Evolutionary conservation across 2,113 vertebrate species (phyloP), one percentile per base, ranked within the genome.

Genomic region (Rynchops niger): DNA sequence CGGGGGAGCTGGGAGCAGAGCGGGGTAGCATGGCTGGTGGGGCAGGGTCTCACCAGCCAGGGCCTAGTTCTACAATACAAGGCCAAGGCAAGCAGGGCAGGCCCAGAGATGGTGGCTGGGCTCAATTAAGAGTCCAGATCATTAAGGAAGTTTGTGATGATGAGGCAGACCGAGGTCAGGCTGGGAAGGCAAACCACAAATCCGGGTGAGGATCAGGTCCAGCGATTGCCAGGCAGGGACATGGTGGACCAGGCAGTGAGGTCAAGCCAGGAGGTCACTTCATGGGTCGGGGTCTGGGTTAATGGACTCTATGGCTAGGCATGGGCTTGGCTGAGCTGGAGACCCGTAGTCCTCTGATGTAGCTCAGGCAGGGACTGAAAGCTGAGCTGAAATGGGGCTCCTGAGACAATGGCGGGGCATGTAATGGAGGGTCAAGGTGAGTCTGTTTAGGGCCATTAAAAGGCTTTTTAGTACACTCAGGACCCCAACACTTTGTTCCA

Each of bases 331-430:
- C 77, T 76, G 77, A 55, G 47, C 53, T 49, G 62, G 21, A 82
- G n/a, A 38, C 32, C 9, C 5, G 2, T n/a, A 12, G 5, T 53
- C 13, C 17, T 85, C 36, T 50, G 43, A 17, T 0, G 0, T 47
- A 67, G 42, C 36, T 71, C n/a, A 85, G 32, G 21, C 65, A 55
- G 34, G 66, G 42, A 40, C 23, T 79, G 66, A 80, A 52, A 43
- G 45, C 74, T 53, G 23, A 80, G 52, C 23, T 52, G 52, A 40
- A 73, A 32, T 40, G n/a, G 30, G 14, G 38, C 25, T 67, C 11
- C 29, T 61, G 59, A 80, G 38, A 38, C 59, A n/a, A 1, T 47
- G 34, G 2, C 6, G 4, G 4, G 6, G 9, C 0, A 2, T 26
- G 29, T 61, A 53, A 18, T 49, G 5, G 45, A 53, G 34, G 56